Evolutionary conservation across 53 echinoderm and acorn worm species (phyloP).

Genomic region (Patiria pectinifera): DNA sequence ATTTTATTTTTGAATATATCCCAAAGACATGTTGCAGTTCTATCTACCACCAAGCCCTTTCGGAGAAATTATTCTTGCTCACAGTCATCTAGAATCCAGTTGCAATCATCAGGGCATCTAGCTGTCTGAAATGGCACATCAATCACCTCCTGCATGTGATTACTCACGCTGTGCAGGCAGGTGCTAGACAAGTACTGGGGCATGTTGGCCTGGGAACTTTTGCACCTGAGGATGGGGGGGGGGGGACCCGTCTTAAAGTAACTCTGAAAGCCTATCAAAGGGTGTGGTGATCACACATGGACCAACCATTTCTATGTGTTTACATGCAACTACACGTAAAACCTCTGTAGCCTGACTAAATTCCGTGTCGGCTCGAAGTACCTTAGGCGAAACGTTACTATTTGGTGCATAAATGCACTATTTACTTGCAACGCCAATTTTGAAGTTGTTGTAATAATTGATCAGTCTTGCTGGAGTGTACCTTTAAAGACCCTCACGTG

Average conservation of each 20-base stretch:
- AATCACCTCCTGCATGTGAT: conserved; percentile 8
- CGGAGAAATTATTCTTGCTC: background rate
- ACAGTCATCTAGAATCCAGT: background rate
- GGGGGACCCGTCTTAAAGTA: too few relatives aligned
- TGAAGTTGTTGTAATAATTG: background rate
- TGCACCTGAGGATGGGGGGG: background rate
- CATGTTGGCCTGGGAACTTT: background rate
- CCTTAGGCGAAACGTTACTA: too few relatives aligned
- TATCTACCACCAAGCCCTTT: too few relatives aligned
- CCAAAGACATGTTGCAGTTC: too few relatives aligned
- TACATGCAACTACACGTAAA: too few relatives aligned
- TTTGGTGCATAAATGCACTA: too few relatives aligned
- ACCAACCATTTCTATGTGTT: too few relatives aligned
- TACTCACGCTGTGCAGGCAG: background rate
- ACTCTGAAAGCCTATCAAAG: too few relatives aligned
- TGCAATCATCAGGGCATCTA: background rate
- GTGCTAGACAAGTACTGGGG: background rate
- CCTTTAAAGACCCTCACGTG: background rate
- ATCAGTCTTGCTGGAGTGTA: background rate
- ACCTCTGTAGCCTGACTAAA: too few relatives aligned
- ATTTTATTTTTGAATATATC: too few relatives aligned
- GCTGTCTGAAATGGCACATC: background rate
- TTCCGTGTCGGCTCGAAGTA: too few relatives aligned
- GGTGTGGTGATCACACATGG: too few relatives aligned
- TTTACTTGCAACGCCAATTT: background rate